A percentile compares a stretch with the other conserved stretches of the same genome.
Evolutionary conservation across 2,113 vertebrate genomes (phyloP).

Genomic region (Aix galericulata): DNA sequence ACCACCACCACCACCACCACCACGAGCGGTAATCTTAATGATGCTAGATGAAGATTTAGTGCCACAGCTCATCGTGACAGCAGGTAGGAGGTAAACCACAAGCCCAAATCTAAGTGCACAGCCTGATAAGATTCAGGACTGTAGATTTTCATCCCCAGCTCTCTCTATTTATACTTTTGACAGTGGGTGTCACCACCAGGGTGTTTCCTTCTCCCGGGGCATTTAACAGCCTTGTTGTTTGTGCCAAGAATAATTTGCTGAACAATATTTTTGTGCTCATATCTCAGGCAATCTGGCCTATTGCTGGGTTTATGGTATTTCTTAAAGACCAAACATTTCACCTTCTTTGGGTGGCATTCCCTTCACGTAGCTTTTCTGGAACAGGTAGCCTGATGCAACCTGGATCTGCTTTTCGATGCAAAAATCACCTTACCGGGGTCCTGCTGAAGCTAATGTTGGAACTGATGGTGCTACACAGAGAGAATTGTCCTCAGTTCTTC

Average conservation of each 20-base stretch:
- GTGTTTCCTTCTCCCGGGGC: conserved; percentile 69
- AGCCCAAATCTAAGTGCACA: conserved; percentile 41
- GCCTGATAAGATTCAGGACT: conserved; percentile 61
- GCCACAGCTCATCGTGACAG: conserved; percentile 64
- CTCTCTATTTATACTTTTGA: conserved; percentile 58
- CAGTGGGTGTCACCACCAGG: conserved; percentile 67
- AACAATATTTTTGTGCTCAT: conserved; percentile 55
- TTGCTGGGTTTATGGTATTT: background rate
- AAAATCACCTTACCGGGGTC: background rate
- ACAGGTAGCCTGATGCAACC: background rate
- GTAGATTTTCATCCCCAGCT: background rate
- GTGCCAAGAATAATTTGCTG: conserved; percentile 73
- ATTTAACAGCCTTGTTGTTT: conserved; percentile 70
- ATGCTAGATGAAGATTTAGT: conserved; percentile 21
- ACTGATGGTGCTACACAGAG: background rate
- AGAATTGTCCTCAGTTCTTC: background rate
- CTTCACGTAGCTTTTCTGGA: background rate
- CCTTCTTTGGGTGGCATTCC: background rate
- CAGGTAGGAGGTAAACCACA: background rate
- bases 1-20: background rate
- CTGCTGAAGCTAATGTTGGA: background rate
- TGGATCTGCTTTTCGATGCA: background rate
- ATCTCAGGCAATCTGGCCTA: conserved; percentile 27
- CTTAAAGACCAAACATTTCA: background rate
- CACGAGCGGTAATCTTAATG: background rate